Evolutionary conservation across 1,140 invertebrate genomes (phyloP).

Genomic region (Zophobas atratus): DNA sequence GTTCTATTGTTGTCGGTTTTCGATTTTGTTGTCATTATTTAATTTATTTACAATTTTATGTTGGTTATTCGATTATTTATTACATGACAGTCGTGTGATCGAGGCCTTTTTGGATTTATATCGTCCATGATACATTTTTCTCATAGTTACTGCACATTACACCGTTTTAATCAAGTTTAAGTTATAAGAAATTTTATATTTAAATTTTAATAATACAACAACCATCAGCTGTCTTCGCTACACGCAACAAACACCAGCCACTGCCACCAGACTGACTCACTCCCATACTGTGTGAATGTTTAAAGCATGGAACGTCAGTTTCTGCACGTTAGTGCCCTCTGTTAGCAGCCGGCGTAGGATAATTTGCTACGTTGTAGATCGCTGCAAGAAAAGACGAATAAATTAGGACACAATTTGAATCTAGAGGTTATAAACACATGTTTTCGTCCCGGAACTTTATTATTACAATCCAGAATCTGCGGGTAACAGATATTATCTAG

Average conservation of each 20-base stretch:
- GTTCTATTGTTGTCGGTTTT: constrained; percentile 15
- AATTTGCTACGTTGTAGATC: neutral
- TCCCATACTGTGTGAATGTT: constrained; percentile 28
- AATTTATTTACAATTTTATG: constrained; percentile 28
- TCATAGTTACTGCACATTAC: constrained; percentile 22
- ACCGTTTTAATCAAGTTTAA: constrained; percentile 17
- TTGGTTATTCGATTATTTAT: constrained; percentile 36
- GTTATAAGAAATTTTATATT: constrained; percentile 5
- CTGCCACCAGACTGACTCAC: constrained; percentile 37
- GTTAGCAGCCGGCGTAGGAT: neutral
- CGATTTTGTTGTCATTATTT: constrained; percentile 11
- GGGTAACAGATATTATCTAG: no score
- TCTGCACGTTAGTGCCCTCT: neutral
- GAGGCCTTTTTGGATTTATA: constrained; percentile 19
- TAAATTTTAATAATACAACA: constrained; percentile 15
- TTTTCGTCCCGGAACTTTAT: no score
- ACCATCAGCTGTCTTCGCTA: constrained; percentile 23
- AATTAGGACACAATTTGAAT: no score
- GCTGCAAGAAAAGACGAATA: neutral
- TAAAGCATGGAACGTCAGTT: constrained; percentile 4
- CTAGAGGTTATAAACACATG: no score
- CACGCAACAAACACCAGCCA: constrained; percentile 33
- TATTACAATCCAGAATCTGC: no score
- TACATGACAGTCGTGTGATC: constrained; percentile 21
- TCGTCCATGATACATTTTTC: constrained; percentile 22